phyloP scores from a whole-genome alignment of 2,113 vertebrate species.

The Scophthalmus maximus region DNA sequence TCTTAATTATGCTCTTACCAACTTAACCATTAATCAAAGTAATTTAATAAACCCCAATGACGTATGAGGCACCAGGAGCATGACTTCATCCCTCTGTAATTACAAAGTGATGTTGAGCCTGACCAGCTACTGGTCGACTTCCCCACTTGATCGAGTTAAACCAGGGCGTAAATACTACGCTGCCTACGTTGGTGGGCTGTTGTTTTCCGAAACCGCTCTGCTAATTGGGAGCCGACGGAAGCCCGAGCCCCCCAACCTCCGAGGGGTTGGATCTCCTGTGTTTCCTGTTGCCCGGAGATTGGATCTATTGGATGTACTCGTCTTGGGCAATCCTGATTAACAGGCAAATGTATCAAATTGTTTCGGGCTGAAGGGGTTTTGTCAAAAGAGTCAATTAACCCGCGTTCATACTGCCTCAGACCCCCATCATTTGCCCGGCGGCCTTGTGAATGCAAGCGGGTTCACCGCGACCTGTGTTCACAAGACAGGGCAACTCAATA shows the following conservation, averaged over 20 bases:
- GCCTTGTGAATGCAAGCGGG: slow-evolving; percentile 17
- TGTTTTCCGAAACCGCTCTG: slow-evolving; percentile 14
- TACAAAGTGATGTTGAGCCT: slow-evolving; percentile 41
- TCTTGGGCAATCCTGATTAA: slow-evolving; percentile 42
- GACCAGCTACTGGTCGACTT: slow-evolving; percentile 44
- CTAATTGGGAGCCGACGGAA: slow-evolving; percentile 43
- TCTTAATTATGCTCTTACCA: slow-evolving; percentile 44
- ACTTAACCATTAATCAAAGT: slow-evolving; percentile 51
- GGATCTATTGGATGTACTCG: slow-evolving; percentile 48
- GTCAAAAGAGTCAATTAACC: slow-evolving; percentile 55
- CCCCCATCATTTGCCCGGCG: not conserved
- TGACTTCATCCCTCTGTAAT: slow-evolving; percentile 40
- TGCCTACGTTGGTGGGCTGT: slow-evolving; percentile 17
- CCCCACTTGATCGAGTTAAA: slow-evolving; percentile 54
- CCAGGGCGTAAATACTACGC: slow-evolving; percentile 16
- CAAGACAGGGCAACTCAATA: not conserved
- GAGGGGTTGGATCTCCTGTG: slow-evolving; percentile 20
- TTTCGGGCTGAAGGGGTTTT: slow-evolving; percentile 40
- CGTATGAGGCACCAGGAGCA: slow-evolving; percentile 27
- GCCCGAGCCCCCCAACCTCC: slow-evolving; percentile 13
- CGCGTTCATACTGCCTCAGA: slow-evolving; percentile 9
- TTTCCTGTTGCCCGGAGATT: slow-evolving; percentile 61
- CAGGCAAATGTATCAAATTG: slow-evolving; percentile 47
- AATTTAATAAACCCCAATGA: slow-evolving; percentile 63
- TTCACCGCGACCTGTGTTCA: not conserved